These are phyloP conservation scores for Dolichotis patagonum DNA, from an alignment of 2,113 vertebrate species.

Conservation along the genomic window DNA sequence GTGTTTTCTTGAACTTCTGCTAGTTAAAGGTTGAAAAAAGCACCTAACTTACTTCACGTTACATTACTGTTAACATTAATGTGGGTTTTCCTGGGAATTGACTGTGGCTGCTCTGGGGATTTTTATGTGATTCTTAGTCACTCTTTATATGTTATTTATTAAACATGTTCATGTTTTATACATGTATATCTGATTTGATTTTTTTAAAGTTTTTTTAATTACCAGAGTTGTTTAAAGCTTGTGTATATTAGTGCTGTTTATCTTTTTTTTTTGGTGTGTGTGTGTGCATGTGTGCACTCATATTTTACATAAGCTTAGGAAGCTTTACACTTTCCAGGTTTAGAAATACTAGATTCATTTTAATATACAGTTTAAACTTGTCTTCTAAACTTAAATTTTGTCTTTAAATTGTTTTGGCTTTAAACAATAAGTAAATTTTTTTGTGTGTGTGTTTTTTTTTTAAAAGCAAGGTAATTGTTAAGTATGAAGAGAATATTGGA, in stretches of 20 bases:
- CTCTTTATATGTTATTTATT: neutral
- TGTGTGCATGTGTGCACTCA: neutral
- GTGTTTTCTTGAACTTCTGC: conserved; percentile 22
- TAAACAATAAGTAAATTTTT: neutral
- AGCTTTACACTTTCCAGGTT: neutral
- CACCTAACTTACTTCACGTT: neutral
- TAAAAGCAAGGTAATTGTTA: neutral
- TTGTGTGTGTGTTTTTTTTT: neutral
- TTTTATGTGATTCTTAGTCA: neutral
- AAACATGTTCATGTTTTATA: neutral
- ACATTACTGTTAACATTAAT: neutral
- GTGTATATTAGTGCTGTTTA: neutral
- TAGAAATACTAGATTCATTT: neutral
- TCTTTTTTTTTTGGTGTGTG: neutral
- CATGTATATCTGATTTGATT: neutral
- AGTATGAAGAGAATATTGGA: neutral
- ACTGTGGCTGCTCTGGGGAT: neutral
- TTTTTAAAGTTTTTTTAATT: neutral
- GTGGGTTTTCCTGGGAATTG: neutral
- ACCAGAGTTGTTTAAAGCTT: neutral
- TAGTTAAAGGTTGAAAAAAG: neutral
- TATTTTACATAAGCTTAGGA: conserved; percentile 9
- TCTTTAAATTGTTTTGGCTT: conserved; percentile 52
- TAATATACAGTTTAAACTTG: neutral
- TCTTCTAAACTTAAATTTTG: conserved; percentile 46